These are phyloP conservation scores for Drosophila picticornis DNA, from an alignment of 2,888 invertebrate species.

Conservation along the genomic window DNA sequence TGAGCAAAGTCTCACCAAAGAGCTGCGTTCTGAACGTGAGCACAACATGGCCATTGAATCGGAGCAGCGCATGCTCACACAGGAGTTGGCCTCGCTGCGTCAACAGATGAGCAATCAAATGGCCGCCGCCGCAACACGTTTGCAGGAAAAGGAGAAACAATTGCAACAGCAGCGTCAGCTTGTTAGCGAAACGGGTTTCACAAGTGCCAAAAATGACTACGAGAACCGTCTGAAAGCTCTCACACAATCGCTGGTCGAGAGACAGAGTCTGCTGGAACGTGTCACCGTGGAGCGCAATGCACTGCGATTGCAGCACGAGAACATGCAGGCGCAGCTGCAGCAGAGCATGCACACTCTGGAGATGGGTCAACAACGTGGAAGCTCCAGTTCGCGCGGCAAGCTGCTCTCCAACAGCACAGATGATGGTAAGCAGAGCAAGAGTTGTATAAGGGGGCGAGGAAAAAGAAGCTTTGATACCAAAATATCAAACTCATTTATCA, in stretches of 20 bases:
- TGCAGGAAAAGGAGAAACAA: conserved; percentile 79
- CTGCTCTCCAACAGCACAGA: conserved; percentile 89
- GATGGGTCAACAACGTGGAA: conserved; percentile 53
- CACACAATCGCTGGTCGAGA: conserved; percentile 93
- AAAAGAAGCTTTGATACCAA: neutral
- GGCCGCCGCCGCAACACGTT: conserved; percentile 68
- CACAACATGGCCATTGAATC: conserved; percentile 85
- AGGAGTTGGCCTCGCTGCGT: conserved; percentile 84
- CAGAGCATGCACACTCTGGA: conserved; percentile 85
- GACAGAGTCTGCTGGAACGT: conserved; percentile 93
- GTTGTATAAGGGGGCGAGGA: neutral
- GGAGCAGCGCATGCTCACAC: conserved; percentile 82
- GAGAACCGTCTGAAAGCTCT: conserved; percentile 87
- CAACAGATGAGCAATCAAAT: conserved; percentile 84
- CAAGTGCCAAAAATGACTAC: conserved; percentile 61
- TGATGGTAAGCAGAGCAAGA: conserved; percentile 86
- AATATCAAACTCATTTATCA: neutral
- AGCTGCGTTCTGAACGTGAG: conserved; percentile 85
- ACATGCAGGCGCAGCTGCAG: conserved; percentile 86
- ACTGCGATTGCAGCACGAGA: conserved; percentile 92
- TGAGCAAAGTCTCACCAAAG: conserved; percentile 70
- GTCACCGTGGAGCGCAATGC: conserved; percentile 94
- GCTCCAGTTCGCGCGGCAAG: conserved; percentile 63
- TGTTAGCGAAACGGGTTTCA: conserved; percentile 66
- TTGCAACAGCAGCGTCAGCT: conserved; percentile 77